phyloP scores from a whole-genome alignment of 2,797 vertebrate species.

The Rhynchotus rufescens region DNA sequence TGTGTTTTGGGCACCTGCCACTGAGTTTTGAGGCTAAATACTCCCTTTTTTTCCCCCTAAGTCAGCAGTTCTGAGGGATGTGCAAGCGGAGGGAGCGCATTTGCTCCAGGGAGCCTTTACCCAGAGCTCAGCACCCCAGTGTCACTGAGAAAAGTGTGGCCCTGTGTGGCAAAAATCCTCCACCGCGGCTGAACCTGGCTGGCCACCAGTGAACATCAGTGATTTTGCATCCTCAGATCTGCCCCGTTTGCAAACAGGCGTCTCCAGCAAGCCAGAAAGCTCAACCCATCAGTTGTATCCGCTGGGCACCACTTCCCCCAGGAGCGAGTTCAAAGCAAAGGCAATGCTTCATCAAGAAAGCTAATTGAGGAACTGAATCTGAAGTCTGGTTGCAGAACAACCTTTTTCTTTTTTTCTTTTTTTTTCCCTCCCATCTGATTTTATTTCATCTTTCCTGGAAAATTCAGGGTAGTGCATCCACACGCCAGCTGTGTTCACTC shows the following conservation, averaged over 20 bases:
- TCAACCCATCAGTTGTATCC: not conserved
- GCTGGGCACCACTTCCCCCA: not conserved
- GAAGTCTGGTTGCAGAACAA: slow-evolving; percentile 15
- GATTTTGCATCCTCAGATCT: not conserved
- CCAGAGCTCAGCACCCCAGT: not conserved
- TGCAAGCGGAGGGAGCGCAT: fast-evolving
- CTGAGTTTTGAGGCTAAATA: not conserved
- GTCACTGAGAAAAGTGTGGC: not conserved
- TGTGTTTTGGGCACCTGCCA: not conserved
- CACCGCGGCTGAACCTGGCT: too few relatives aligned
- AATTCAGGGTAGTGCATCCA: not conserved
- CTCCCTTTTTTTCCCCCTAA: not conserved
- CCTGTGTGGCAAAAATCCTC: too few relatives aligned
- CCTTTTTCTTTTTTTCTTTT: slow-evolving; percentile 25
- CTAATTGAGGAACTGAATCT: slow-evolving; percentile 54
- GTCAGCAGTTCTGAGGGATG: not conserved
- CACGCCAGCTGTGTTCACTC: not conserved
- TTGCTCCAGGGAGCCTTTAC: not conserved
- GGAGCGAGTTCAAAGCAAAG: slow-evolving; percentile 51
- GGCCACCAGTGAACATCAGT: not conserved
- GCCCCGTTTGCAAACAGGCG: not conserved
- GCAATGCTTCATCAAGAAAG: slow-evolving; percentile 43
- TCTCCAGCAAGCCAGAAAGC: not conserved
- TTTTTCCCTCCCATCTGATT: slow-evolving; percentile 34
- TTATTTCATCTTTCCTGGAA: not conserved